Conservation (phyloP, 2,113 vertebrate species). For the Sorex araneus region DNA sequence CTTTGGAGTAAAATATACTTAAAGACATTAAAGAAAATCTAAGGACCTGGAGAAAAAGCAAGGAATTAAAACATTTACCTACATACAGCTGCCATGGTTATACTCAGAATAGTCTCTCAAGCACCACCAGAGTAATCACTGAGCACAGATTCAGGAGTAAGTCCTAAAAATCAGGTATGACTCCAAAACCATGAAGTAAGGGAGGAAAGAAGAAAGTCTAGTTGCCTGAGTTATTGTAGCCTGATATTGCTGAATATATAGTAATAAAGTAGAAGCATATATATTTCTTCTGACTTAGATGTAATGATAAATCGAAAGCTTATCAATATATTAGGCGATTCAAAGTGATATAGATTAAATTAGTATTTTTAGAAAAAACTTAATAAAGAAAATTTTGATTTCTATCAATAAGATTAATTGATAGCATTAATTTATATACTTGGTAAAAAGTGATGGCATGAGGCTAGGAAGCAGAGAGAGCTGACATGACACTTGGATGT, state of each 20-base stretch:
- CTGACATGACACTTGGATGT: not conserved
- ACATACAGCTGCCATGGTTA: too few species aligned
- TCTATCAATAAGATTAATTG: constrained; percentile 44
- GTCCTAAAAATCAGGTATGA: too few species aligned
- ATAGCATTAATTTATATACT: not conserved
- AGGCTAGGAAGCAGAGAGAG: not conserved
- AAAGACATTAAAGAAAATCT: not conserved
- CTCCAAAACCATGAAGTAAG: too few species aligned
- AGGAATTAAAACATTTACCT: too few species aligned
- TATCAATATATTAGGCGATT: constrained; percentile 18
- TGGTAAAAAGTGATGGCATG: not conserved
- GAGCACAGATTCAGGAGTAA: too few species aligned
- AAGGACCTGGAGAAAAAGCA: not conserved
- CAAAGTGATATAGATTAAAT: constrained; percentile 12
- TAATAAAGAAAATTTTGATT: constrained; percentile 4
- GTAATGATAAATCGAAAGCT: constrained; percentile 3
- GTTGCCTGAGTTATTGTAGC: not conserved
- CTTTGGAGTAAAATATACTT: not conserved
- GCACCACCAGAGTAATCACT: too few species aligned
- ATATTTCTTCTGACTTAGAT: constrained; percentile 29
- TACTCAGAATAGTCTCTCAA: too few species aligned
- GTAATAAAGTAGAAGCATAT: not conserved
- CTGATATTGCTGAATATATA: not conserved
- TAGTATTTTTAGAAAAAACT: constrained; percentile 37
- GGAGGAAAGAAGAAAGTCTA: not conserved